These are phyloP conservation scores for Ailurus styani DNA, from an alignment of 2,113 vertebrate genomes.

Conservation along the genomic window DNA sequence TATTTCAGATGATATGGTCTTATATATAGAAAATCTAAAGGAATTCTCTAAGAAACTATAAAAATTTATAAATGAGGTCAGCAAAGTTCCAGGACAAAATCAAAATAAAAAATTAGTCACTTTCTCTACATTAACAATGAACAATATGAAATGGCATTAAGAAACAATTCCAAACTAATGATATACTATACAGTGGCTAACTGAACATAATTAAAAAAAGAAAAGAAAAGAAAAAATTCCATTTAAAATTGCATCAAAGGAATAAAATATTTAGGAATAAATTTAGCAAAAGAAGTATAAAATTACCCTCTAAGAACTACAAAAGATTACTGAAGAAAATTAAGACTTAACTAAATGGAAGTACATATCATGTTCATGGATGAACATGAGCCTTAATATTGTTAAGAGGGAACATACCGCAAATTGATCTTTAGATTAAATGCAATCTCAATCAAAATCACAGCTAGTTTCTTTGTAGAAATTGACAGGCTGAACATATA, in stretches of 20 bases:
- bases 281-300: not conserved
- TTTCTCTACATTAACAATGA: not conserved
- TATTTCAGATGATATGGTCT: not conserved
- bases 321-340: not conserved
- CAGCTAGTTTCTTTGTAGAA: not conserved
- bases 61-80: not conserved
- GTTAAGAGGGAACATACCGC: not conserved
- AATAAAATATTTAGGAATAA: constrained; percentile 2
- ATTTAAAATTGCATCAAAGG: not conserved
- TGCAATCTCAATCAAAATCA: not conserved
- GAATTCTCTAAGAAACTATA: not conserved
- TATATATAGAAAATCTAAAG: not conserved
- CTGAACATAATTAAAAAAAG: too few species aligned
- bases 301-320: not conserved
- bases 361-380: not conserved
- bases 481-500: not conserved
- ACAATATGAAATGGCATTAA: not conserved
- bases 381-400: not conserved
- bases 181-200: too few species aligned
- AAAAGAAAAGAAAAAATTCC: not conserved
- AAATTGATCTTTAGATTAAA: not conserved
- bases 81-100: not conserved
- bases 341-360: not conserved
- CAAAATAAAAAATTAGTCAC: not conserved
- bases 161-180: not conserved